Conservation (phyloP, 92 coral and sea anemone genomes). For the Heteractis magnifica region DNA sequence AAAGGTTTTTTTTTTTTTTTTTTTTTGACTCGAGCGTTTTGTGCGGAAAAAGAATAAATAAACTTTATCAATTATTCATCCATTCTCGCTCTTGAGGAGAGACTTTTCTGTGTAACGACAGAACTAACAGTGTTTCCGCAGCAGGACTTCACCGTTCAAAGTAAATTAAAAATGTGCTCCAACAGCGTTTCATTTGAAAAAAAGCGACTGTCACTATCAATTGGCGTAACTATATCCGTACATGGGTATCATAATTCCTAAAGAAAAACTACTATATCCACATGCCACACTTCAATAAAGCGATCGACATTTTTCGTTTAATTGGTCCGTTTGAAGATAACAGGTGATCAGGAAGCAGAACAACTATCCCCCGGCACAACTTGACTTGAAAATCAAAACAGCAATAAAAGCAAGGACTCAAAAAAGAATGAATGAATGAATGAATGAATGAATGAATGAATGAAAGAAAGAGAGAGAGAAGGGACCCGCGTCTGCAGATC, state of each 20-base stretch:
- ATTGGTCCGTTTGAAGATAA: too few relatives aligned
- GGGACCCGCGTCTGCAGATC: neutral
- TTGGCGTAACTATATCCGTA: neutral
- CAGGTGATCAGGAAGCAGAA: too few relatives aligned
- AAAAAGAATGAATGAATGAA: neutral
- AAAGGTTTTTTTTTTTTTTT: neutral
- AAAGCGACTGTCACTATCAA: neutral
- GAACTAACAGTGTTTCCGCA: neutral
- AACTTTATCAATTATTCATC: conserved; percentile 6
- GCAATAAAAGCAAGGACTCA: too few relatives aligned
- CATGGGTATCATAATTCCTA: neutral
- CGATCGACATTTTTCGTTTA: too few relatives aligned
- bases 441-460: neutral
- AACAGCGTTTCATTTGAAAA: neutral
- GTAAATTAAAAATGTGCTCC: neutral
- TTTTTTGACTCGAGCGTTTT: neutral
- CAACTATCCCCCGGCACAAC: too few relatives aligned
- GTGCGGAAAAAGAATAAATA: neutral
- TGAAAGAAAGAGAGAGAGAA: too few relatives aligned
- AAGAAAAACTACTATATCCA: neutral
- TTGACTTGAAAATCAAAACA: too few relatives aligned
- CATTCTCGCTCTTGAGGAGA: neutral
- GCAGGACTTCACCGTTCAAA: neutral
- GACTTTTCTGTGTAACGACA: neutral
- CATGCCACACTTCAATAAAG: neutral